Percentiles rank a stretch among this genome's conserved stretches.
phyloP scores from a whole-genome alignment of 92 coral and sea anemone species.

The Phymanthus crucifer region DNA sequence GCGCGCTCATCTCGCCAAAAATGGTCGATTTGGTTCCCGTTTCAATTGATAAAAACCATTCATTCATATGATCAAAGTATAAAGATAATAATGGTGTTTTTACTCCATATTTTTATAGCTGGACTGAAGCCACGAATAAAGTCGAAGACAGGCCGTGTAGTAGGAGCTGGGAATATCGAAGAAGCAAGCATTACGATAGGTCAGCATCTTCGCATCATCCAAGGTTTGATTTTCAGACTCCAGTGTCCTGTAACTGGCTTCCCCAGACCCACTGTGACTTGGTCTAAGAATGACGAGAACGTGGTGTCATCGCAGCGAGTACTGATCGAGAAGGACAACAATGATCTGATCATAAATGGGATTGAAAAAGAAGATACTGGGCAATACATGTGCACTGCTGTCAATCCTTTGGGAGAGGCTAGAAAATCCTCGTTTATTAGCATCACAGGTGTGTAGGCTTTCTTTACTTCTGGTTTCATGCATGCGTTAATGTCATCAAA shows the following conservation, averaged over 20 bases:
- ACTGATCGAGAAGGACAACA: conserved; percentile 38
- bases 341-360: conserved; percentile 55
- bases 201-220: conserved; percentile 70
- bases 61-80: no score
- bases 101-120: conserved; percentile 30
- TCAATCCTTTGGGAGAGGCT: conserved; percentile 60
- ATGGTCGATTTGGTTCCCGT: no score
- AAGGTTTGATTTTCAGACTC: conserved; percentile 63
- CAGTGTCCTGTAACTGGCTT: conserved; percentile 73
- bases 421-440: conserved; percentile 62
- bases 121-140: conserved; percentile 67
- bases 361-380: conserved; percentile 68
- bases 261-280: conserved; percentile 73
- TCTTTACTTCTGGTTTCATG: no score
- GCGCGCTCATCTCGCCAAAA: no score
- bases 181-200: conserved; percentile 73
- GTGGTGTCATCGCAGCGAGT: conserved; percentile 53
- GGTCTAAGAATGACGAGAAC: conserved; percentile 64
- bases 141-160: conserved; percentile 54
- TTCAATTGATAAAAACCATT: no score
- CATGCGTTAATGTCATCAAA: no score
- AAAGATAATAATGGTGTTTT: not conserved
- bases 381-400: conserved; percentile 73
- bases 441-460: conserved; percentile 52
- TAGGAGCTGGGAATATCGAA: conserved; percentile 54